Evolutionary conservation across 2,888 invertebrate species (phyloP).

Genomic region (Willowsia nigromaculata): DNA sequence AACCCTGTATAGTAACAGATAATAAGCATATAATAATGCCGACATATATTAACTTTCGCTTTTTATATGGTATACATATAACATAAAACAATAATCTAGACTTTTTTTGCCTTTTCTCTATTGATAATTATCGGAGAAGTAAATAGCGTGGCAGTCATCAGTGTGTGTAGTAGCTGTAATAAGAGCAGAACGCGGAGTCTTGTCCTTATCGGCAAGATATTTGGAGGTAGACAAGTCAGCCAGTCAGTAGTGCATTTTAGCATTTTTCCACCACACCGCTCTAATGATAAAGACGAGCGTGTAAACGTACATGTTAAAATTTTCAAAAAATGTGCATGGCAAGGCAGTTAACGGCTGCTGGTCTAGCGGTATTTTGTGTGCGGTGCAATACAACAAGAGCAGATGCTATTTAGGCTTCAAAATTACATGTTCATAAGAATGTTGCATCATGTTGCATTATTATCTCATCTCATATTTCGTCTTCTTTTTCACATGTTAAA

Average conservation of each 20-base stretch:
- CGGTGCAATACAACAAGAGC: constrained; percentile 13
- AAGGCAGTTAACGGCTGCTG: neutral
- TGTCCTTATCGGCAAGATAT: constrained; percentile 4
- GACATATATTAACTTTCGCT: neutral
- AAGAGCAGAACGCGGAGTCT: constrained; percentile 24
- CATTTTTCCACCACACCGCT: constrained; percentile 20
- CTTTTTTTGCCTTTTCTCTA: constrained; percentile 32
- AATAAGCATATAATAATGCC: neutral
- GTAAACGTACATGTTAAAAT: no score
- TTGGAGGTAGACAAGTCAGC: constrained; percentile 10
- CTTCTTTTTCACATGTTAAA: neutral
- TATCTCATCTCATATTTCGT: constrained; percentile 61
- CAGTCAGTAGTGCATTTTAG: constrained; percentile 34
- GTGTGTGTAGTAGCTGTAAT: neutral
- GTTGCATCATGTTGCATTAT: constrained; percentile 66
- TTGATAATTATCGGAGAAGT: constrained; percentile 45
- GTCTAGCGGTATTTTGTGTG: constrained; percentile 27
- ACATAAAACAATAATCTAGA: constrained; percentile 33
- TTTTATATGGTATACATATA: neutral
- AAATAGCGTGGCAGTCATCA: constrained; percentile 14
- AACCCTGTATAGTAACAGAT: constrained; percentile 35
- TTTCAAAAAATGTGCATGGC: constrained; percentile 53
- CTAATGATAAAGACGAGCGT: constrained; percentile 5
- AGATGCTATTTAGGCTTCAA: constrained; percentile 52
- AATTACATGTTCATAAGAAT: constrained; percentile 38